Conservation (phyloP, 2,797 vertebrate genomes). For the Gadopsis bispinosus region DNA sequence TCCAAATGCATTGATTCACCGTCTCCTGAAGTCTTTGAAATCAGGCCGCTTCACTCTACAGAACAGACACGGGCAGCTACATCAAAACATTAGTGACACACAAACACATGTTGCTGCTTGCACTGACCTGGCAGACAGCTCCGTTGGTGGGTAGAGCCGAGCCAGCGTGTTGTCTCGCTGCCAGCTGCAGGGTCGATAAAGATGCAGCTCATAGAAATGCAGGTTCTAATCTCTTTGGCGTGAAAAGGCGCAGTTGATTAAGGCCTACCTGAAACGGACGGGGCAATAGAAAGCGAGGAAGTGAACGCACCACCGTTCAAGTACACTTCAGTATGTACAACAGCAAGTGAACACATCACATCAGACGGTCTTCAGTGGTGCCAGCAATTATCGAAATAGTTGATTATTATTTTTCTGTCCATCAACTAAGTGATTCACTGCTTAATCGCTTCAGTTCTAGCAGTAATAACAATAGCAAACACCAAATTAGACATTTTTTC, state of each 20-base stretch:
- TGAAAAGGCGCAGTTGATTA: neutral
- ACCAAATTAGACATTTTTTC: neutral
- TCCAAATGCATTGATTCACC: slow-evolving; percentile 14
- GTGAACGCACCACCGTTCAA: too few species aligned
- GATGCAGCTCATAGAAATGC: neutral
- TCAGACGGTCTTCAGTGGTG: too few species aligned
- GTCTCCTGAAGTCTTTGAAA: slow-evolving; percentile 3
- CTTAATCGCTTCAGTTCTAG: too few species aligned
- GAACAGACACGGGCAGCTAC: neutral
- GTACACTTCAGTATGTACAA: too few species aligned
- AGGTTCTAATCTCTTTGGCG: neutral
- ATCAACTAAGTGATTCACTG: too few species aligned
- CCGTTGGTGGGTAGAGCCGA: slow-evolving; percentile 15
- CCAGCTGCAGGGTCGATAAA: slow-evolving; percentile 9
- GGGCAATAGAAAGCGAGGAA: neutral
- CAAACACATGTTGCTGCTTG: slow-evolving; percentile 70
- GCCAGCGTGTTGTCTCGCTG: slow-evolving; percentile 1
- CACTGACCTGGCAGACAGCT: slow-evolving; percentile 35
- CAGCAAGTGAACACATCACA: too few species aligned
- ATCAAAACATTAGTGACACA: slow-evolving; percentile 61
- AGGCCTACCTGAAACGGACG: too few species aligned
- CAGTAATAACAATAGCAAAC: too few species aligned
- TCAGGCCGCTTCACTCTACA: slow-evolving; percentile 25
- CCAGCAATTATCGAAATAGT: too few species aligned
- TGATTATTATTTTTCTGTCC: too few species aligned